Percentiles rank a stretch among this genome's conserved stretches.
Evolutionary conservation across 2,888 invertebrate species (phyloP).

Genomic region (Cataglyphis altisquamis): DNA sequence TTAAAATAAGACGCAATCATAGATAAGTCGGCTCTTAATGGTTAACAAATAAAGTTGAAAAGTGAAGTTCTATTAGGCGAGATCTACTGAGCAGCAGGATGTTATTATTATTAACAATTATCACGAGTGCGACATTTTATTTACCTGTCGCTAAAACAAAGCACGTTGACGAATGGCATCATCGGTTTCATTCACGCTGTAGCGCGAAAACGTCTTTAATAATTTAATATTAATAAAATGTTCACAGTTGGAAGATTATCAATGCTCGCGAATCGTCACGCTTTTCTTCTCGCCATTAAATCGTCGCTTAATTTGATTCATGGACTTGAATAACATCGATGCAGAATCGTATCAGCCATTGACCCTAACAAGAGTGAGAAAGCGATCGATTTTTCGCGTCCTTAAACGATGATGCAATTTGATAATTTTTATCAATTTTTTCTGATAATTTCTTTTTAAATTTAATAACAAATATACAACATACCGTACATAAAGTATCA

Average conservation of each 20-base stretch:
- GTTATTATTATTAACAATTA: conserved; percentile 11
- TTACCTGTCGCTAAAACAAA: neutral
- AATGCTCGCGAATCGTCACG: neutral
- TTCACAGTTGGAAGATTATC: neutral
- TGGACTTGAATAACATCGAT: neutral
- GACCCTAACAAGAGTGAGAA: neutral
- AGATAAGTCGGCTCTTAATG: neutral
- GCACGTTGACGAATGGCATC: conserved; percentile 24
- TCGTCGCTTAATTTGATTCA: conserved; percentile 33
- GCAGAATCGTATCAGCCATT: neutral
- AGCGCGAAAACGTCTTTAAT: conserved; percentile 38
- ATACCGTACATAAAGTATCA: neutral
- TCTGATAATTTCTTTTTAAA: neutral
- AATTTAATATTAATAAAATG: conserved; percentile 42
- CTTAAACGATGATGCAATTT: neutral
- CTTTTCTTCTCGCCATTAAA: conserved; percentile 16
- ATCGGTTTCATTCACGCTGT: conserved; percentile 33
- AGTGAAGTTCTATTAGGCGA: neutral
- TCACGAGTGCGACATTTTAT: neutral
- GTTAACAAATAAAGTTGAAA: neutral
- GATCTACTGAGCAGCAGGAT: neutral
- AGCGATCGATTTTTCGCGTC: neutral
- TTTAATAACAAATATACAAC: neutral
- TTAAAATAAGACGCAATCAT: neutral
- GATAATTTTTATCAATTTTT: neutral